These are phyloP conservation scores for Hetaerina titia DNA, from an alignment of 2,888 invertebrate species.

Conservation along the genomic window DNA sequence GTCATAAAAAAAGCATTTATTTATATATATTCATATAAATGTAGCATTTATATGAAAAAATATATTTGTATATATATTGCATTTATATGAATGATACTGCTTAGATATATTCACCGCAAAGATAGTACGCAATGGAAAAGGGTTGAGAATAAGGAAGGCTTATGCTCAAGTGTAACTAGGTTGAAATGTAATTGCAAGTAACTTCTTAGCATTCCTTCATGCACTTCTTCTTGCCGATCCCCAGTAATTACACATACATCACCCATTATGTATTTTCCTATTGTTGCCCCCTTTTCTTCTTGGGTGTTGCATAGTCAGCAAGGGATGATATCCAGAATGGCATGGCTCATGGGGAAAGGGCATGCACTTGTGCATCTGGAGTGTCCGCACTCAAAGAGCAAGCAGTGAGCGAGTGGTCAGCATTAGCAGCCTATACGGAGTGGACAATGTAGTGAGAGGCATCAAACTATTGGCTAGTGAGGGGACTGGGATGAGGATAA, in stretches of 20 bases:
- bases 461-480: background rate
- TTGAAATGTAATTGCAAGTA: background rate
- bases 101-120: too few relatives aligned
- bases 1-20: background rate
- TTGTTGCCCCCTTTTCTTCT: slow-evolving; percentile 25
- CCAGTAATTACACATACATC: background rate
- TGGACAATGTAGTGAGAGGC: background rate
- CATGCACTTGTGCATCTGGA: slow-evolving; percentile 33
- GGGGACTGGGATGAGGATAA: background rate
- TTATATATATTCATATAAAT: background rate
- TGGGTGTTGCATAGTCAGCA: background rate
- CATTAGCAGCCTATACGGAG: background rate
- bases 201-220: background rate
- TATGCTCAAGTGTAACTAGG: too few relatives aligned
- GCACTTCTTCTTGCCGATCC: slow-evolving; percentile 33
- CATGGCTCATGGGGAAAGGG: slow-evolving; percentile 32
- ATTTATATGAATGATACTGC: too few relatives aligned
- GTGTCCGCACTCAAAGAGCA: background rate
- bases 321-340: slow-evolving; percentile 49
- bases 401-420: background rate
- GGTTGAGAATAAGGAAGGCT: too few relatives aligned
- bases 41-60: too few relatives aligned
- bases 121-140: too few relatives aligned
- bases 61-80: too few relatives aligned
- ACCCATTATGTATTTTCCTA: slow-evolving; percentile 33